A percentile compares a stretch with the other conserved stretches of the same genome.
phyloP scores from a whole-genome alignment of 92 coral and sea anemone genomes.

The Porites cylindrica region DNA sequence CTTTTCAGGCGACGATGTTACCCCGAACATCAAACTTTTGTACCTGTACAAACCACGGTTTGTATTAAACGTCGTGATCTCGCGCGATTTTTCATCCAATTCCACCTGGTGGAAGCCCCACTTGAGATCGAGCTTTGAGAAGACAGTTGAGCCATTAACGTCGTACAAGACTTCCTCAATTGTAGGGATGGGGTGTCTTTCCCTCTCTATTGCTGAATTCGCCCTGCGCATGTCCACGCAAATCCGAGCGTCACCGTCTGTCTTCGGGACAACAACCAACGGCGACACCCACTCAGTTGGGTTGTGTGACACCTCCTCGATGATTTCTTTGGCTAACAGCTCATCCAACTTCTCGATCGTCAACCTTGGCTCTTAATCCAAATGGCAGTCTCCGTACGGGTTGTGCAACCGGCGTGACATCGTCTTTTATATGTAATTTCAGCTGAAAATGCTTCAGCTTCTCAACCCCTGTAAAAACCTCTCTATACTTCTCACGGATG shows the following conservation, averaged over 20 bases:
- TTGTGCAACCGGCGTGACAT: conserved; percentile 39
- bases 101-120: conserved; percentile 62
- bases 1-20: conserved; percentile 52
- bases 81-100: conserved; percentile 41
- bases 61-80: conserved; percentile 55
- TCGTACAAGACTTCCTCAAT: conserved; percentile 24
- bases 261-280: conserved; percentile 49
- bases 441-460: conserved; percentile 19
- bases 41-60: conserved; percentile 56
- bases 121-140: conserved; percentile 36
- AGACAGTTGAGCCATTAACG: conserved; percentile 30
- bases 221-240: conserved; percentile 53
- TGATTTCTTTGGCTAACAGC: too few species aligned
- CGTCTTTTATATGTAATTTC: conserved; percentile 14
- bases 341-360: background rate
- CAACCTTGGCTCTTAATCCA: background rate
- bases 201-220: conserved; percentile 35
- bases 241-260: conserved; percentile 41
- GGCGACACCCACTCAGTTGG: conserved; percentile 49
- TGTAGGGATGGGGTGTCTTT: conserved; percentile 60
- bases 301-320: conserved; percentile 32
- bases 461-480: conserved; percentile 25
- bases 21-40: conserved; percentile 52
- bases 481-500: conserved; percentile 30
- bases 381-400: conserved; percentile 12